A percentile compares a stretch with the other conserved stretches of the same genome.
Evolutionary conservation across 2,113 vertebrate species (phyloP).

Genomic region (Oreochromis tanganicae): DNA sequence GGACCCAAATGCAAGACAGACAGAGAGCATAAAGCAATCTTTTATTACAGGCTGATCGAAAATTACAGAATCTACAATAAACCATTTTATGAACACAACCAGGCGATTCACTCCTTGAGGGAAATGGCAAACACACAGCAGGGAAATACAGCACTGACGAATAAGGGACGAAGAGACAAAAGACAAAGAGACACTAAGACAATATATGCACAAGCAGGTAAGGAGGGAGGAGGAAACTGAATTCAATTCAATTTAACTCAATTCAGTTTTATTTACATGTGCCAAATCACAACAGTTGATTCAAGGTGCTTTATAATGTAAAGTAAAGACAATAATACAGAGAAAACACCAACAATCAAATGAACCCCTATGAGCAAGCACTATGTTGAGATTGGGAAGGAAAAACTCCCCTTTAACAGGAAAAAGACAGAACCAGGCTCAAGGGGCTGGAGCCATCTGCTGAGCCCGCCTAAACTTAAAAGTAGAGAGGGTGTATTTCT

Average conservation of each 20-base stretch:
- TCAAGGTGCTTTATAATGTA: neutral
- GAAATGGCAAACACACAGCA: neutral
- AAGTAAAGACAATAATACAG: neutral
- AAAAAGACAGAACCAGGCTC: neutral
- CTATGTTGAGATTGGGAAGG: neutral
- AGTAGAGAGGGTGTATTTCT: neutral
- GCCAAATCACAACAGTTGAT: neutral
- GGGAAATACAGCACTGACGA: neutral
- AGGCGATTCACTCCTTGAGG: neutral
- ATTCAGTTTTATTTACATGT: neutral
- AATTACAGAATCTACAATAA: neutral
- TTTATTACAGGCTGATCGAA: neutral
- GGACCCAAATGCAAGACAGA: neutral
- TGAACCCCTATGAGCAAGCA: neutral
- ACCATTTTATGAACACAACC: neutral
- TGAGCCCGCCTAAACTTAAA: neutral
- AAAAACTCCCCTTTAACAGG: neutral
- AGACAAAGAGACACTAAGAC: neutral
- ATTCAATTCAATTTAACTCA: neutral
- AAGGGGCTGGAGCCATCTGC: neutral
- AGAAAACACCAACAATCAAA: neutral
- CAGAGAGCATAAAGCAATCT: neutral
- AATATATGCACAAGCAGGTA: neutral
- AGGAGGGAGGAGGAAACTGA: neutral
- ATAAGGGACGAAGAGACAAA: neutral